A percentile compares a stretch with the other conserved stretches of the same genome.
Evolutionary conservation across 2,888 invertebrate species (phyloP).

Genomic region (Galeruca laticollis): DNA sequence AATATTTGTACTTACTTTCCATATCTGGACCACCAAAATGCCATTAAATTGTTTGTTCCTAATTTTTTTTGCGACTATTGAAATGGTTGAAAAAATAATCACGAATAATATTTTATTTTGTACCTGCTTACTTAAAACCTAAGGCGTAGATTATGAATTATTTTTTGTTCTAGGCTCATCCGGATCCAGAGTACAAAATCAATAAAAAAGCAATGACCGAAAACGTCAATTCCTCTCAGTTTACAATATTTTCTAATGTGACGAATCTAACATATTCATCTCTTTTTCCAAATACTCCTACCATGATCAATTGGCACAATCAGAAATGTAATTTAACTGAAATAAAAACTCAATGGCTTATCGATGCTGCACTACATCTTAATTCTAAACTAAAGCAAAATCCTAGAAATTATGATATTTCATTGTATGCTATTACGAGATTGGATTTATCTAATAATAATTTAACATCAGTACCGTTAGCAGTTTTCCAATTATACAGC

Average conservation of each 20-base stretch:
- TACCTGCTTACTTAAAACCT: background rate
- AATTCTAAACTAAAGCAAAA: slow-evolving; percentile 85
- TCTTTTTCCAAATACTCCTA: slow-evolving; percentile 85
- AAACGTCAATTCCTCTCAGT: slow-evolving; percentile 70
- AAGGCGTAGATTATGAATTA: background rate
- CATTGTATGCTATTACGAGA: slow-evolving; percentile 92
- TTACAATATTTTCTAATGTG: slow-evolving; percentile 69
- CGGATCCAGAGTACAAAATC: slow-evolving; percentile 93
- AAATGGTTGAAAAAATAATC: background rate
- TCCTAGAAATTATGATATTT: slow-evolving; percentile 74
- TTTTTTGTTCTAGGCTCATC: slow-evolving; percentile 74
- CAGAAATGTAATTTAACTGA: slow-evolving; percentile 78
- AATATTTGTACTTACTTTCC: too few species aligned
- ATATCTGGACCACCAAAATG: too few species aligned
- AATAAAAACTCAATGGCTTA: slow-evolving; percentile 85
- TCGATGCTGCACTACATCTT: slow-evolving; percentile 84
- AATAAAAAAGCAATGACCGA: slow-evolving; percentile 88
- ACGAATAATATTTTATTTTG: background rate
- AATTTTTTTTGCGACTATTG: background rate
- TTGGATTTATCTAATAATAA: slow-evolving; percentile 94
- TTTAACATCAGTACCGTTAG: slow-evolving; percentile 81
- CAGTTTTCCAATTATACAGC: slow-evolving; percentile 87
- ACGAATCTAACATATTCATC: slow-evolving; percentile 80
- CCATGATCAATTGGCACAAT: slow-evolving; percentile 94
- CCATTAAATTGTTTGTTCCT: too few species aligned